Base-by-base conservation (phyloP, 2,113 vertebrate genomes). In the Lipophrys pholis region DNA sequence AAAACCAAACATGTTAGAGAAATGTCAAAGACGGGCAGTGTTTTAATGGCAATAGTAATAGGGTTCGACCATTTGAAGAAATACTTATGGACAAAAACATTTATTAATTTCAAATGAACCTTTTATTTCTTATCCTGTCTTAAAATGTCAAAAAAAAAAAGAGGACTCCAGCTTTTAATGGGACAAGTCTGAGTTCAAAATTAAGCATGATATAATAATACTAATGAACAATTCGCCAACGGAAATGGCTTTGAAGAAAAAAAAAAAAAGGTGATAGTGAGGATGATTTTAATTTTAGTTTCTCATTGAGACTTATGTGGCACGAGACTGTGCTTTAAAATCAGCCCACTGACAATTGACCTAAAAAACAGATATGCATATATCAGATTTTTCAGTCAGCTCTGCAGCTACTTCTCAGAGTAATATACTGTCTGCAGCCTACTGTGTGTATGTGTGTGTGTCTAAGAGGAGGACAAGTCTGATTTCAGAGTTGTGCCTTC, bases 401-500 rank as follows among this genome's bases (percentile, higher is more conserved):
- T 39, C 38, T 42, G 16, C 15, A 64, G 65, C 73, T 77, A 55
- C 39, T 54, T 64, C 21, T 52, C 41, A 43, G 3, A 42, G 35
- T n/a, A 53, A 67, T 56, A 55, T 38, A 77, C n/a, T 5, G 42
- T 38, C 11, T 45, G 70, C 35, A 6, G 46, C 43, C 2, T 30
- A 39, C 16, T 50, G 38, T 14, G 16, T 42, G 11, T 42, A 17
- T 9, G 30, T n/a, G n/a, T 53, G 46, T 67, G 67, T 74, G 35
- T 38, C 8, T 52, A 39, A 59, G 57, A 60, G 41, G 38, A 39
- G 38, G 68, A 50, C 39, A 76, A 59, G 54, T 61, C 76, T 55
- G 48, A 74, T 80, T 67, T 59, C 51, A 59, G 40, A 84, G 63
- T 64, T 69, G 53, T 73, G 64, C 54, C 69, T 86, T 73, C 45